These are phyloP conservation scores for Coracopsis vasa DNA, from an alignment of 2,113 vertebrate genomes.

Conservation along the genomic window DNA sequence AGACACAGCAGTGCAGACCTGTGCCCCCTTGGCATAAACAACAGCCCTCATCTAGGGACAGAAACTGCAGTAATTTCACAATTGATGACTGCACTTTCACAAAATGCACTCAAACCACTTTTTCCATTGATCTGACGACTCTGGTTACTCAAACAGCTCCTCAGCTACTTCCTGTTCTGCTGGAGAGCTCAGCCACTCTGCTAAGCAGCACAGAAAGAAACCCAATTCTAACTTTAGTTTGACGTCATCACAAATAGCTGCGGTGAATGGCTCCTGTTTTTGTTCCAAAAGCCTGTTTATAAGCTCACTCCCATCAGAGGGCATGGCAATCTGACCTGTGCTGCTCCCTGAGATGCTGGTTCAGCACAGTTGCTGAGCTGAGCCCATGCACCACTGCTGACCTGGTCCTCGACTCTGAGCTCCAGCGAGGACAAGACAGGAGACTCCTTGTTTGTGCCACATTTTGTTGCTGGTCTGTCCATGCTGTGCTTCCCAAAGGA, in stretches of 20 bases:
- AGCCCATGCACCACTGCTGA: neutral
- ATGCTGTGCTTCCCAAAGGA: neutral
- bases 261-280: constrained; percentile 21
- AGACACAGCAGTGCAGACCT: neutral
- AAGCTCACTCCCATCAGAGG: neutral
- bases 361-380: neutral
- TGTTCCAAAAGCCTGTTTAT: constrained; percentile 24
- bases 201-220: neutral
- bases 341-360: neutral
- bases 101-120: constrained; percentile 48
- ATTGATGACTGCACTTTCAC: constrained; percentile 38
- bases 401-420: neutral
- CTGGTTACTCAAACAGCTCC: constrained; percentile 45
- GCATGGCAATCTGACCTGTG: neutral
- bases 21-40: neutral
- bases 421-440: neutral
- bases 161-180: constrained; percentile 62
- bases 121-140: constrained; percentile 53
- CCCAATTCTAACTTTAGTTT: neutral
- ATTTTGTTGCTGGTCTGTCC: neutral
- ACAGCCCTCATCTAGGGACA: neutral
- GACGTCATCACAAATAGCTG: constrained; percentile 27
- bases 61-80: constrained; percentile 51
- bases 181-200: constrained; percentile 2
- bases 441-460: neutral